These are phyloP conservation scores for Petrolisthes manimaculis DNA, from an alignment of 2,888 invertebrate species.

Conservation along the genomic window DNA sequence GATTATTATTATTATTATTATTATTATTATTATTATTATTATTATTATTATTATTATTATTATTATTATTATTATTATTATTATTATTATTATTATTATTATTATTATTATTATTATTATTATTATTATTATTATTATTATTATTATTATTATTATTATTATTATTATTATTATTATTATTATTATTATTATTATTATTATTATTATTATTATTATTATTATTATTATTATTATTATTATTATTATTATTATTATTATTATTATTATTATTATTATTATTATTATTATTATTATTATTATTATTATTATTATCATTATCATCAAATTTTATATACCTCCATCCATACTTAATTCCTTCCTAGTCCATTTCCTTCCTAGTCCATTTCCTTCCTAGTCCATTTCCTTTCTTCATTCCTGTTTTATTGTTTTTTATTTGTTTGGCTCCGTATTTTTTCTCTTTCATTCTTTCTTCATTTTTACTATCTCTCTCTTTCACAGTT, in stretches of 20 bases:
- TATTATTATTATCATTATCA: slow-evolving; percentile 26
- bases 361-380: background rate
- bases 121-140: slow-evolving; percentile 14
- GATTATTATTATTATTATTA: too few species aligned
- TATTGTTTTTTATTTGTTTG: too few species aligned
- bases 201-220: slow-evolving; percentile 1
- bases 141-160: slow-evolving; percentile 27
- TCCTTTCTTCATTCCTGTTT: too few species aligned
- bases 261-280: slow-evolving; percentile 11
- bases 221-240: background rate
- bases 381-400: background rate
- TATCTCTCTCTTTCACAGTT: too few species aligned
- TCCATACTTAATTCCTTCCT: too few species aligned
- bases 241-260: slow-evolving; percentile 3
- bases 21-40: too few species aligned
- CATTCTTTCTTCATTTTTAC: too few species aligned
- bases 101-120: background rate
- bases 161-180: background rate
- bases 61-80: background rate
- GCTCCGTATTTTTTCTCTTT: too few species aligned
- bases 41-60: background rate
- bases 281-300: slow-evolving; percentile 14
- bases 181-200: too few species aligned
- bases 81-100: background rate
- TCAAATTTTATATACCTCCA: background rate